Conservation (phyloP, 1,140 invertebrate species). For the Dendrolimus kikuchii region DNA sequence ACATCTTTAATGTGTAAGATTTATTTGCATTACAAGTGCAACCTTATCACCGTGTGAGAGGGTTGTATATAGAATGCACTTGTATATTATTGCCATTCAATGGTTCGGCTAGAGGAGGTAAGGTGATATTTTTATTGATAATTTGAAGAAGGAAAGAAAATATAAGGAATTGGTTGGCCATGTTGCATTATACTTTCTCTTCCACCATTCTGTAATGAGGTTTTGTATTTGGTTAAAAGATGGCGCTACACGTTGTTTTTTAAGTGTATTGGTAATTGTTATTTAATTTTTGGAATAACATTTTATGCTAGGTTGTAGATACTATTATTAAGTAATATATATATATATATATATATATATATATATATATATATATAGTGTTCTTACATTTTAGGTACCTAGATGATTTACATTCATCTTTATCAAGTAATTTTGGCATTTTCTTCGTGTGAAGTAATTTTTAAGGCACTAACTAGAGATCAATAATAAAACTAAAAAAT, state of each 20-base stretch:
- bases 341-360: too few relatives aligned
- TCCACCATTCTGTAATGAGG: conserved; percentile 25
- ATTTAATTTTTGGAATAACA: too few relatives aligned
- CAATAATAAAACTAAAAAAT: too few relatives aligned
- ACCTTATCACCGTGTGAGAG: conserved; percentile 42
- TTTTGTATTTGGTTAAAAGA: conserved; percentile 39
- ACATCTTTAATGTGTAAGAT: conserved; percentile 24
- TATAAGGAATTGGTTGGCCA: conserved; percentile 30
- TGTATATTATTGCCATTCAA: conserved; percentile 29
- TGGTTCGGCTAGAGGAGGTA: conserved; percentile 31
- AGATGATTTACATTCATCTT: too few relatives aligned
- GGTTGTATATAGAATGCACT: conserved; percentile 44
- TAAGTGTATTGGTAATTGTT: conserved; percentile 4
- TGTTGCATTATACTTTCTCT: conserved; percentile 39
- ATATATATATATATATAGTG: too few relatives aligned
- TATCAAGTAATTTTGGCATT: too few relatives aligned
- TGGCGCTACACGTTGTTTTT: conserved; percentile 40
- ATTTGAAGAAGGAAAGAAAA: conserved; percentile 38
- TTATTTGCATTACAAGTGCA: conserved; percentile 57
- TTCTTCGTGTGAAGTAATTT: too few relatives aligned
- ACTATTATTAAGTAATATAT: too few relatives aligned
- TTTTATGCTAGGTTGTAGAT: too few relatives aligned
- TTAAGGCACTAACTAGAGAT: too few relatives aligned
- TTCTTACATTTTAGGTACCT: too few relatives aligned
- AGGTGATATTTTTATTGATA: conserved; percentile 32